Conservation (phyloP, 2,113 vertebrate species). For the Lophura nycthemera region DNA sequence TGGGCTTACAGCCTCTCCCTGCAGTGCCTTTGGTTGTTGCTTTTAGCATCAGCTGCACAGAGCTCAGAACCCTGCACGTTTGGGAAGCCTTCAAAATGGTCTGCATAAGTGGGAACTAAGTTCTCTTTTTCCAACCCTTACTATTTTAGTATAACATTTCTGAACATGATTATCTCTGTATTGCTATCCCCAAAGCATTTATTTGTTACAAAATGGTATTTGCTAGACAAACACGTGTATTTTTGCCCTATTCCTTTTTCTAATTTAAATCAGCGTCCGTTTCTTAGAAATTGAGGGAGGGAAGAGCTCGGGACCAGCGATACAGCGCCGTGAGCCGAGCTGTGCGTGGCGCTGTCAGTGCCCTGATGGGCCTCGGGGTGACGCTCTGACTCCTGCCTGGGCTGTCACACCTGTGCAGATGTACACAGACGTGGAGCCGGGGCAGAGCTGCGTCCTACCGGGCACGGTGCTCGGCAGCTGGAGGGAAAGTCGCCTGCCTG, state of each 20-base stretch:
- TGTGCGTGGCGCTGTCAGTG: not conserved
- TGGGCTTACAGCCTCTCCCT: not conserved
- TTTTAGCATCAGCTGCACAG: not conserved
- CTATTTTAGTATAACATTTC: not conserved
- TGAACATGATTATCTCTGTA: not conserved
- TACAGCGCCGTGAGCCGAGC: not conserved
- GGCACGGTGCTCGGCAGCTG: not conserved
- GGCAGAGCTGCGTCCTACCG: not conserved
- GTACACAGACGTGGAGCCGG: rapidly evolving
- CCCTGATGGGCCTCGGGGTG: not conserved
- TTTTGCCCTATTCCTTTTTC: not conserved
- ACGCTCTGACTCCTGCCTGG: not conserved
- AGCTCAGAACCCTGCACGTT: not conserved
- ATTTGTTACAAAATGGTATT: not conserved
- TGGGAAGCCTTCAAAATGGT: not conserved
- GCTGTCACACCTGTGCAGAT: not conserved
- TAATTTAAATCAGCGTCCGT: not conserved
- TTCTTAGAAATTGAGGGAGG: not conserved
- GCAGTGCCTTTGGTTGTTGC: not conserved
- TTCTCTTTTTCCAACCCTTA: not conserved
- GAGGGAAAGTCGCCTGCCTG: not conserved
- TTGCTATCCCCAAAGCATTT: not conserved
- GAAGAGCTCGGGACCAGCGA: not conserved
- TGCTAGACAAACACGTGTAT: not conserved
- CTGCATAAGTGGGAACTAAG: not conserved